Evolutionary conservation across 2,797 vertebrate species (phyloP), one percentile per base, ranked within the genome.

Genomic region (Peromyscus aztecus): DNA sequence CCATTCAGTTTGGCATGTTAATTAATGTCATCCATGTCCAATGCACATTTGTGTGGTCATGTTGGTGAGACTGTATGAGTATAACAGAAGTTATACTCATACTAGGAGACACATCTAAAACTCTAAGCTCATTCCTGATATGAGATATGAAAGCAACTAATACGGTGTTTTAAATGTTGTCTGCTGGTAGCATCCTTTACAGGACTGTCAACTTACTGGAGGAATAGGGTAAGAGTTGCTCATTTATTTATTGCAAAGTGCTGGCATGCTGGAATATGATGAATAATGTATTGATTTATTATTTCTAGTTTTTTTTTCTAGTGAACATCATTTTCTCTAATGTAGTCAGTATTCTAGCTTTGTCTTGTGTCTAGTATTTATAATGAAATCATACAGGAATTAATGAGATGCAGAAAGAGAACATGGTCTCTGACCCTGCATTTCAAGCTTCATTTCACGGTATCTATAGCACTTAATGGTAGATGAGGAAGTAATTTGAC

Each of bases 401-500:
- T 96, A 97, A 95, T 97, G 84, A 97, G 67, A 85, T 96, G 61
- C 84, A 90, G 73, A 96, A 57, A 57, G 21, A 95, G 49, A 93
- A 34, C 34, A 49, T 94, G 90, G 78, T 82, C 91, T 96, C 91
- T 94, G 94, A 92, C 89, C 84, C 77, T 92, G 87, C 77, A 90
- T 97, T 97, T 93, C 80, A 94, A 94, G 96, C 94, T 75, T 92
- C 43, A 87, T 94, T 96, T 83, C 87, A 90, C 23, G 8, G 27
- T 95, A 78, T 89, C 89, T 94, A 69, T 93, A 95, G 55, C 91
- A 91, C 52, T 95, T 96, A 96, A 88, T 94, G 73, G 73, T 87
- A 96, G 78, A 96, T 94, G 93, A 96, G 61, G 89, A 96, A 95
- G 69, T 94, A 95, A 98, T 97, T 95, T 96, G 81, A 96, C 94